Base-by-base conservation (phyloP, 2,888 invertebrate genomes). In the Subacronicta megacephala region DNA sequence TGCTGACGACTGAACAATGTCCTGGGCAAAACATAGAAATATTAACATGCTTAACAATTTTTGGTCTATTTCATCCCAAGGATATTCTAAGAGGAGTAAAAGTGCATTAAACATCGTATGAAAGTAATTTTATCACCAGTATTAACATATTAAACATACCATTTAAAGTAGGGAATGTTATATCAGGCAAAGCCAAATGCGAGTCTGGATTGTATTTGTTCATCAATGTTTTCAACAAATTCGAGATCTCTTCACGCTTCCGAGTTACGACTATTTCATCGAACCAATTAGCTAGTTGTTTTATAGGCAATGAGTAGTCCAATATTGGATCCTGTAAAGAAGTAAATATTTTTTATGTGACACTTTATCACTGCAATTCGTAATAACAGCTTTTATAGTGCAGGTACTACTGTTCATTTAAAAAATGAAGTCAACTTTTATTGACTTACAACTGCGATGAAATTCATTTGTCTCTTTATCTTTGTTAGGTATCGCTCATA, bases 171-270 rank as follows among this genome's bases (percentile, higher is more conserved):
- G 97, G 97, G 87, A 97, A 97, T 80, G 95, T 90, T 62, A 97
- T 96, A 58, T 96, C 95, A 7, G 98, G 97, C 72, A 97, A 88
- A 45, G 95, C 88, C 72, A 96, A 94, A 77, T 96, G 95, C 59
- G 95, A 95, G 71, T 96, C 96, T 61, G 96, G 95, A 80, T 96
- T 96, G 65, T 96, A 96, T 83, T 96, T 95, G 67, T 96, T 94
- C 95, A 98, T 97, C 17, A 98, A 90, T 35, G 92, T 88, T 80
- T 96, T 96, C 46, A 99, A 95, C 60, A 99, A 92, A 64, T 96
- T 95, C 29, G 97, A 97, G 69, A 99, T 96, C 72, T 98, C 97
- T 87, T 97, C 97, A 54, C 99, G 95, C 92, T 99, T 99, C 53
- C 96, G 95, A 2, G 97, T 97, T 0, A 98, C 98, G 3, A 96